Conservation (phyloP, 1,140 invertebrate genomes). For the Vollenhovia emeryi region DNA sequence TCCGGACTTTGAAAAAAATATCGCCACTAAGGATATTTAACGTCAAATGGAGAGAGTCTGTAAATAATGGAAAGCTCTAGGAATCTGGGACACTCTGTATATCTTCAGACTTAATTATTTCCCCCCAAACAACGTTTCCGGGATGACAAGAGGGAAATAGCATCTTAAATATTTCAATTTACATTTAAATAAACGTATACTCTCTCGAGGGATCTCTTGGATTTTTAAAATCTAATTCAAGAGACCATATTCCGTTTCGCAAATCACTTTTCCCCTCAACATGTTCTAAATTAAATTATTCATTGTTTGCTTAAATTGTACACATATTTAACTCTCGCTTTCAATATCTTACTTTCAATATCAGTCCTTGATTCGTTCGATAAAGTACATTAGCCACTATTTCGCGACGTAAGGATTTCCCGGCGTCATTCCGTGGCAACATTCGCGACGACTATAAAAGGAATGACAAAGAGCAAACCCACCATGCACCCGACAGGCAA, state of each 20-base stretch:
- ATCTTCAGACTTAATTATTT: conserved; percentile 4
- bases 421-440: conserved; percentile 34
- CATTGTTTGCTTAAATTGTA: neutral
- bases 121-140: neutral
- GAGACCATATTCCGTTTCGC: neutral
- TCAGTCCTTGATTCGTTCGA: conserved; percentile 15
- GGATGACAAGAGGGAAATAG: neutral
- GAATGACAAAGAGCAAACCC: conserved; percentile 57
- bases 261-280: neutral
- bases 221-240: neutral
- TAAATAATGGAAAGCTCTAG: neutral
- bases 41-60: neutral
- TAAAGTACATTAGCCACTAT: conserved; percentile 3
- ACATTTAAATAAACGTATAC: conserved; percentile 24
- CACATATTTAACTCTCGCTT: neutral
- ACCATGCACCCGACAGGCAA: conserved; percentile 36
- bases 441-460: conserved; percentile 50
- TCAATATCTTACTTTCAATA: neutral
- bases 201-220: neutral
- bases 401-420: conserved; percentile 22
- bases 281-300: neutral
- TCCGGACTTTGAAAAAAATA: neutral
- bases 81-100: neutral
- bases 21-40: neutral
- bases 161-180: conserved; percentile 25